Percentiles rank a stretch among this genome's conserved stretches.
These are phyloP conservation scores for Callaeas wilsoni DNA, from an alignment of 2,113 vertebrate genomes.

Conservation along the genomic window DNA sequence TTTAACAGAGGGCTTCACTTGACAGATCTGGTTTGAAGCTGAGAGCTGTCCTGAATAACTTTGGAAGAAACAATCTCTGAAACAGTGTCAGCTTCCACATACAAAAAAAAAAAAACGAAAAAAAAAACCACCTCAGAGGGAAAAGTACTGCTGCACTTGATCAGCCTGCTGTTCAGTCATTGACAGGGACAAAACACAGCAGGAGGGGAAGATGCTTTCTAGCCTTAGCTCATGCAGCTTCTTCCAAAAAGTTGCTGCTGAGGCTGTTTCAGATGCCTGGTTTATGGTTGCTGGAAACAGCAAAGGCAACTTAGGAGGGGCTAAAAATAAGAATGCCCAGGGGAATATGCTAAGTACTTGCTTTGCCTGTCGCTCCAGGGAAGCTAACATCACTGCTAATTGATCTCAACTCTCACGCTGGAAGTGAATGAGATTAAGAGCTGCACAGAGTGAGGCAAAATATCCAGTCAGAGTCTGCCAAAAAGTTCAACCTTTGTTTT, in stretches of 20 bases:
- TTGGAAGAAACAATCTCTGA: not conserved
- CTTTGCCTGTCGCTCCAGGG: not conserved
- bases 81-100: not conserved
- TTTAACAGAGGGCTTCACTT: not conserved
- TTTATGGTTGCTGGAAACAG: not conserved
- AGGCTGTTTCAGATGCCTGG: not conserved
- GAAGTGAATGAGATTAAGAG: not conserved
- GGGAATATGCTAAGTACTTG: not conserved
- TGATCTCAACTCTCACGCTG: not conserved
- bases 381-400: constrained; percentile 6
- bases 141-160: not conserved
- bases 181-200: not conserved
- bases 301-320: constrained; percentile 31
- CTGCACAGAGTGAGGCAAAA: not conserved
- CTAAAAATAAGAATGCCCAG: constrained; percentile 28
- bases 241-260: not conserved
- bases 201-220: not conserved
- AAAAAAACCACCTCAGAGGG: not conserved
- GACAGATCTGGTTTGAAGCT: not conserved
- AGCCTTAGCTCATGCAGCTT: not conserved
- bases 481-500: not conserved
- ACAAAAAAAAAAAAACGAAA: not conserved
- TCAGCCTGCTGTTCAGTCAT: not conserved
- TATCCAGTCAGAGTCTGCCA: not conserved
- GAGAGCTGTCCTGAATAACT: not conserved